Percentiles rank a stretch among this genome's conserved stretches.
Evolutionary conservation across 2,888 invertebrate genomes (phyloP).

Genomic region (Athrips mouffetella): DNA sequence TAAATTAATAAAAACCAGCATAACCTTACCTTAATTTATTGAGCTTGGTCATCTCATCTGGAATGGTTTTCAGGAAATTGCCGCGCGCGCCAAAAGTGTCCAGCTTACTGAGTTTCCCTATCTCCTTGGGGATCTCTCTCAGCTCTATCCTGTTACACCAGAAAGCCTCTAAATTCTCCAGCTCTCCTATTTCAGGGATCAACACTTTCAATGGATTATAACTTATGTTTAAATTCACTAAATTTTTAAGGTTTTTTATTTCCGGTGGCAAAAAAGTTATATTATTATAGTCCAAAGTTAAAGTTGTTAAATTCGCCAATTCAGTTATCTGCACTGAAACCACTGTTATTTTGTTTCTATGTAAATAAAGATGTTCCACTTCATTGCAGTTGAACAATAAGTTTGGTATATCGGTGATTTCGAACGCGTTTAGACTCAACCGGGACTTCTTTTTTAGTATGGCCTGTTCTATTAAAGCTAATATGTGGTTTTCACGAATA

Average conservation of each 20-base stretch:
- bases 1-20: neutral
- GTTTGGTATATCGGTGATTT: conserved; percentile 80
- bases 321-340: conserved; percentile 70
- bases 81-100: conserved; percentile 83
- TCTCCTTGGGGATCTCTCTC: conserved; percentile 77
- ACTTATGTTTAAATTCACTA: conserved; percentile 81
- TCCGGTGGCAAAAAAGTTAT: conserved; percentile 79
- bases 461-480: conserved; percentile 82
- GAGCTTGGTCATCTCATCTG: conserved; percentile 77
- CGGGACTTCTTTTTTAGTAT: conserved; percentile 77
- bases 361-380: conserved; percentile 80
- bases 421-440: conserved; percentile 81
- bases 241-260: conserved; percentile 76
- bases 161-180: conserved; percentile 80
- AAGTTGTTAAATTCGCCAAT: conserved; percentile 76
- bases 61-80: conserved; percentile 77
- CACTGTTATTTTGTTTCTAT: conserved; percentile 79
- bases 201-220: conserved; percentile 80
- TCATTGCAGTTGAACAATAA: conserved; percentile 76
- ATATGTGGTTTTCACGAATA: conserved; percentile 82
- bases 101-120: conserved; percentile 77
- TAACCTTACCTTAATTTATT: conserved; percentile 69
- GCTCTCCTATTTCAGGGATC: conserved; percentile 78
- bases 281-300: conserved; percentile 83
- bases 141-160: conserved; percentile 82